A percentile compares a stretch with the other conserved stretches of the same genome.
These are phyloP conservation scores for Capromys pilorides DNA, from an alignment of 2,797 vertebrate genomes.

Conservation along the genomic window DNA sequence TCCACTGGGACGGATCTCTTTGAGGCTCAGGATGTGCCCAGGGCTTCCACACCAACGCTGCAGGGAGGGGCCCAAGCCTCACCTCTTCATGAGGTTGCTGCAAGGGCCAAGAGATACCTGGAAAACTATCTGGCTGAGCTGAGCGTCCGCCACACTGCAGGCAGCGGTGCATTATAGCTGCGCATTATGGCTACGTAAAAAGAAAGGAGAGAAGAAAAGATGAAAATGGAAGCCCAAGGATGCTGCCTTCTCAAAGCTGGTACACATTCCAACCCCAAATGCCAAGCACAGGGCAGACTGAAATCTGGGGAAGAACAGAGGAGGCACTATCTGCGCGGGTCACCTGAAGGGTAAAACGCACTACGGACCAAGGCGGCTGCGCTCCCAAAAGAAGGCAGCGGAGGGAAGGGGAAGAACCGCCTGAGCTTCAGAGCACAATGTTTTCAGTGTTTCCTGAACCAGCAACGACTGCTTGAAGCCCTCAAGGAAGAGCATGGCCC, in stretches of 20 bases:
- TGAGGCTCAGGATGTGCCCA: background rate
- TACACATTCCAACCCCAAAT: background rate
- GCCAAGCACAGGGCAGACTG: background rate
- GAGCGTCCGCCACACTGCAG: background rate
- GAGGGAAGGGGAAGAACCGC: background rate
- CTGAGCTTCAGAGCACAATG: background rate
- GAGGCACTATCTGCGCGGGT: background rate
- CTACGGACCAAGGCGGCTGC: background rate
- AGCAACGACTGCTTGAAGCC: background rate
- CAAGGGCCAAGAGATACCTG: constrained; percentile 20
- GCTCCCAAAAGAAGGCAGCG: background rate
- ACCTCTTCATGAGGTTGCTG: background rate
- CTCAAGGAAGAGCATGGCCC: background rate
- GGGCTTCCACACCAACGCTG: background rate
- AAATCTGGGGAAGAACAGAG: background rate
- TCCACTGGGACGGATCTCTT: background rate
- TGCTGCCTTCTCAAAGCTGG: background rate
- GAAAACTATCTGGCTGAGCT: constrained; percentile 19
- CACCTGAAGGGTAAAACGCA: background rate
- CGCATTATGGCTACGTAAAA: background rate
- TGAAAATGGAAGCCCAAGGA: background rate
- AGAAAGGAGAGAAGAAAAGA: background rate
- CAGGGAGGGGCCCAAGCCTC: background rate
- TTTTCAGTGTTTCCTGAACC: constrained; percentile 42
- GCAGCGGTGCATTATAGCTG: background rate